Conservation (phyloP, 2,797 vertebrate species). For the Muscicapa comitata region DNA sequence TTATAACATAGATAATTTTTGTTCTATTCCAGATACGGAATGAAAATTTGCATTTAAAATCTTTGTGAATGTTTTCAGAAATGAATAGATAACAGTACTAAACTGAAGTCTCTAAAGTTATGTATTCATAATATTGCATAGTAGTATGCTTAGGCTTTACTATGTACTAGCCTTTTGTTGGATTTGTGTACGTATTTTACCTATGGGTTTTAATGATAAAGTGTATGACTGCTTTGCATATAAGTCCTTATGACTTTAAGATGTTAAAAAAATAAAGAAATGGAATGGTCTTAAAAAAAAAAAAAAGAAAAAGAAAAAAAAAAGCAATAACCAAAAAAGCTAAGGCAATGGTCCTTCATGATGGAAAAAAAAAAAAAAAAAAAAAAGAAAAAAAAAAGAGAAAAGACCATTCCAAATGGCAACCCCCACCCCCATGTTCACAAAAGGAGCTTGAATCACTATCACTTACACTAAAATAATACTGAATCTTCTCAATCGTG, state of each 20-base stretch:
- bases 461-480: constrained; percentile 21
- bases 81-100: constrained; percentile 82
- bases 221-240: constrained; percentile 96
- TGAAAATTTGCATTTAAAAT: constrained; percentile 83
- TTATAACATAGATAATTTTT: constrained; percentile 79
- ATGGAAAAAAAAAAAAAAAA: constrained; percentile 1
- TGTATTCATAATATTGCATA: constrained; percentile 85
- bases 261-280: constrained; percentile 94
- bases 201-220: constrained; percentile 92
- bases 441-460: constrained; percentile 88
- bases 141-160: constrained; percentile 88
- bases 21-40: constrained; percentile 80
- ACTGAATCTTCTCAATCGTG: constrained; percentile 30
- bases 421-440: constrained; percentile 80
- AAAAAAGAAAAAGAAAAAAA: constrained; percentile 47
- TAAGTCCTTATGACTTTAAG: constrained; percentile 89
- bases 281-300: constrained; percentile 92
- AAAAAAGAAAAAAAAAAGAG: constrained; percentile 19
- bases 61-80: constrained; percentile 83
- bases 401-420: constrained; percentile 82
- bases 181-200: constrained; percentile 98
- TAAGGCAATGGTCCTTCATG: constrained; percentile 62
- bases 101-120: constrained; percentile 79
- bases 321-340: constrained; percentile 73
- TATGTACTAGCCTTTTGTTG: constrained; percentile 87